phyloP scores from a whole-genome alignment of 2,888 invertebrate species.

The Parascotia fuliginaria region DNA sequence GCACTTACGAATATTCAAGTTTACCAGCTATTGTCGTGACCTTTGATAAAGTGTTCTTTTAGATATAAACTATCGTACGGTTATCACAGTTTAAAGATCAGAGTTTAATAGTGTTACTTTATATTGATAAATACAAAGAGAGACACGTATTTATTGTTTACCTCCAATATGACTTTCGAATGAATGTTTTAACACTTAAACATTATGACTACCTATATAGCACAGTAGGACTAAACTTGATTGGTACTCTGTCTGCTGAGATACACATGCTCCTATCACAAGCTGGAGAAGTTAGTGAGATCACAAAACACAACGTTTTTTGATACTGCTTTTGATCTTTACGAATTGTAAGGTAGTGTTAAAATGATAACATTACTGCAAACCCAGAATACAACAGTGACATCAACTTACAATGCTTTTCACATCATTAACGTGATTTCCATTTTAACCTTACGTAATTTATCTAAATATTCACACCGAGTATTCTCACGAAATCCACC shows the following conservation, averaged over 20 bases:
- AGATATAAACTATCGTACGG: background rate
- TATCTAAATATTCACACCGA: constrained; percentile 1
- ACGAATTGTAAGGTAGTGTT: too few species aligned
- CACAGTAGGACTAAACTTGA: too few species aligned
- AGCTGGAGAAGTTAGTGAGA: too few species aligned
- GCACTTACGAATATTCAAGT: constrained; percentile 32
- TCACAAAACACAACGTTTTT: too few species aligned
- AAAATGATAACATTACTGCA: background rate
- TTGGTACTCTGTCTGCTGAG: too few species aligned
- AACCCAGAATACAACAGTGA: background rate
- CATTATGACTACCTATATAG: too few species aligned
- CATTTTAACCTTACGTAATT: constrained; percentile 12
- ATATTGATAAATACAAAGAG: constrained; percentile 1
- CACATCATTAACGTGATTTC: constrained; percentile 9
- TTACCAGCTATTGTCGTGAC: constrained; percentile 28
- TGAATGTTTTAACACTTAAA: too few species aligned
- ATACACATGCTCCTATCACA: too few species aligned
- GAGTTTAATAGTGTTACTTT: constrained; percentile 17
- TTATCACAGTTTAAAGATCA: constrained; percentile 25
- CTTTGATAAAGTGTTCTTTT: constrained; percentile 14
- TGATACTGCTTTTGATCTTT: too few species aligned
- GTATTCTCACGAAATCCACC: constrained; percentile 23
- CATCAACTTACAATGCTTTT: background rate
- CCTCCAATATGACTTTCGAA: too few species aligned
- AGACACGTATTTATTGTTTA: background rate